These are phyloP conservation scores for Mobula birostris DNA, from an alignment of 2,113 vertebrate species.

Conservation along the genomic window DNA sequence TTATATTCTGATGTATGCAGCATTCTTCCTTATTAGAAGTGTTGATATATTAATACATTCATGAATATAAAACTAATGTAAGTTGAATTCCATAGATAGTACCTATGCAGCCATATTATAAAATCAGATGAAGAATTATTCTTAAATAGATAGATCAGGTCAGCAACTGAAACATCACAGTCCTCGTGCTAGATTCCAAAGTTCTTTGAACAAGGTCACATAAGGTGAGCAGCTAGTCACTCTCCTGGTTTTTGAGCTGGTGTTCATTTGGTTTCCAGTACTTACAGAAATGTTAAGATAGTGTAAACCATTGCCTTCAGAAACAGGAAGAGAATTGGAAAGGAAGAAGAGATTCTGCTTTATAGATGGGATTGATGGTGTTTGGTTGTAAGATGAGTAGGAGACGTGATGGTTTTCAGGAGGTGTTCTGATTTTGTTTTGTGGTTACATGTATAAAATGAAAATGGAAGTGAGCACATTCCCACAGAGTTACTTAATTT, in stretches of 20 bases:
- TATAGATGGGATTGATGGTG: neutral
- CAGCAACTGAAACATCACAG: neutral
- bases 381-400: neutral
- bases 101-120: neutral
- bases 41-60: neutral
- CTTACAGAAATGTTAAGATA: neutral
- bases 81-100: constrained; percentile 13
- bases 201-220: neutral
- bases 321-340: neutral
- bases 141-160: constrained; percentile 5
- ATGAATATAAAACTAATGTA: constrained; percentile 1
- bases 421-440: neutral
- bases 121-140: constrained; percentile 12
- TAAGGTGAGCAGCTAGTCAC: neutral
- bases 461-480: constrained; percentile 3
- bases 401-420: neutral
- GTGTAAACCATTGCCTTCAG: neutral
- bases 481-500: neutral
- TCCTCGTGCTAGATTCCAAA: neutral
- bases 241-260: neutral
- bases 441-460: neutral
- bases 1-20: neutral
- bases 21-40: neutral
- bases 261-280: neutral
- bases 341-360: neutral